Conservation (phyloP, 64 coral and sea anemone species). For the Pachyseris speciosa region DNA sequence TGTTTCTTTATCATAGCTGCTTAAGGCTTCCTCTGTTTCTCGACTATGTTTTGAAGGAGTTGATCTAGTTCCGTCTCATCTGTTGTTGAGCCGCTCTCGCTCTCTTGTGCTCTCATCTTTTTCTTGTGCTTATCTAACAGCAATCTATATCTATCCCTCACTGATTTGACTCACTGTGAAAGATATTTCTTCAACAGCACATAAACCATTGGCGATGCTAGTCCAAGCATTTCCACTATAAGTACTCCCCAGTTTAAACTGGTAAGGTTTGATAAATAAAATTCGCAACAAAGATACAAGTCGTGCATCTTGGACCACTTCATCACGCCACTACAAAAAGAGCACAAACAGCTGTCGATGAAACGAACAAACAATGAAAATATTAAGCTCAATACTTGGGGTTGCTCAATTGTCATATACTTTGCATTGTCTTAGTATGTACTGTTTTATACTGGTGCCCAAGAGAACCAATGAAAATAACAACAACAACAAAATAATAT, state of each 20-base stretch:
- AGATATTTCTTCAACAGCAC: constrained; percentile 21
- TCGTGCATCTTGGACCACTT: constrained; percentile 50
- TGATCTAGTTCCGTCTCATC: constrained; percentile 40
- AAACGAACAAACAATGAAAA: background rate
- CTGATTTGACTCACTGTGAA: constrained; percentile 44
- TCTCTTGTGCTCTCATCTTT: constrained; percentile 33
- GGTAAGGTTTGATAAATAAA: constrained; percentile 24
- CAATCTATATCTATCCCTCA: constrained; percentile 60
- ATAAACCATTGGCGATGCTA: constrained; percentile 32
- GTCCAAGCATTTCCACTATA: constrained; percentile 34
- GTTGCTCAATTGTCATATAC: background rate
- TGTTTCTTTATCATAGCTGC: background rate
- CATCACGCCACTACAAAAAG: constrained; percentile 39
- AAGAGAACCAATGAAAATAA: too few relatives aligned
- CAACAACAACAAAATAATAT: too few relatives aligned
- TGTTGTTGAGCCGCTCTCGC: constrained; percentile 7
- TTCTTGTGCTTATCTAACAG: constrained; percentile 44
- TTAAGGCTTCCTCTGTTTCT: background rate
- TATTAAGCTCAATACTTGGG: background rate
- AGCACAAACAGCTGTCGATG: constrained; percentile 2
- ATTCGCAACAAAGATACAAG: constrained; percentile 55
- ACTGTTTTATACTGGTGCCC: too few relatives aligned
- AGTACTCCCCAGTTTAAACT: constrained; percentile 5
- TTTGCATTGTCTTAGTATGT: background rate
- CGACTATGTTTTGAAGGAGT: constrained; percentile 28